These are phyloP conservation scores for Melanotaenia pygmaea DNA, from an alignment of 2,797 vertebrate genomes.

Conservation along the genomic window DNA sequence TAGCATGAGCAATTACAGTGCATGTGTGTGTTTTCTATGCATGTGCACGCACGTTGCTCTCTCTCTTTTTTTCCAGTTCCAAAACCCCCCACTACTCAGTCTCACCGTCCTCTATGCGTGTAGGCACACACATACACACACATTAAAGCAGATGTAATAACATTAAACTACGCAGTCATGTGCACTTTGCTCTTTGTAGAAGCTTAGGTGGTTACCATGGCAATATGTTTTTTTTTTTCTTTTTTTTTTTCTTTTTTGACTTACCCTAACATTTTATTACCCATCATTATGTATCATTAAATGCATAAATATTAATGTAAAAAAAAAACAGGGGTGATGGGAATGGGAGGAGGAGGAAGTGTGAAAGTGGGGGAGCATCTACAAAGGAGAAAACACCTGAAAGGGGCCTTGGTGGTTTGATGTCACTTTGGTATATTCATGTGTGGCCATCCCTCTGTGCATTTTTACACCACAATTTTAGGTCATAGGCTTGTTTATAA, in stretches of 20 bases:
- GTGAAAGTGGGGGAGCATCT: conserved; percentile 73
- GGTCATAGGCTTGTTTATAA: conserved; percentile 60
- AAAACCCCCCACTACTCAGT: conserved; percentile 69
- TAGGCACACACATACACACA: conserved; percentile 63
- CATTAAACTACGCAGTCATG: conserved; percentile 89
- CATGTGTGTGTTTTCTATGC: conserved; percentile 70
- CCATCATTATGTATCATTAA: conserved; percentile 99
- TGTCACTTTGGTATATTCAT: conserved; percentile 67
- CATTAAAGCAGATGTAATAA: conserved; percentile 96
- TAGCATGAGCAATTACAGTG: conserved; percentile 96
- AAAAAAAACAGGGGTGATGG: conserved; percentile 79
- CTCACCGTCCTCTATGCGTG: conserved; percentile 36
- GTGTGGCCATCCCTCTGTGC: conserved; percentile 51
- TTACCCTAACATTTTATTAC: conserved; percentile 93
- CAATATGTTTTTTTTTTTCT: conserved; percentile 88
- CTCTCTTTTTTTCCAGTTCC: conserved; percentile 61
- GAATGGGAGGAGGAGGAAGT: conserved; percentile 66
- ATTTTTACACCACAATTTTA: conserved; percentile 66
- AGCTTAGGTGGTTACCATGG: conserved; percentile 93
- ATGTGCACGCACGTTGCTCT: conserved; percentile 39
- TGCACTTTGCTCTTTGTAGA: conserved; percentile 88
- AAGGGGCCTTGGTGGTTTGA: conserved; percentile 68
- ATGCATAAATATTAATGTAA: conserved; percentile 96
- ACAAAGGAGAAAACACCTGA: conserved; percentile 75
- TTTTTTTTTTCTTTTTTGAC: conserved; percentile 82